Percentiles rank a stretch among this genome's conserved stretches.
Conservation (phyloP, 2,797 vertebrate genomes). For the Helarctos malayanus region DNA sequence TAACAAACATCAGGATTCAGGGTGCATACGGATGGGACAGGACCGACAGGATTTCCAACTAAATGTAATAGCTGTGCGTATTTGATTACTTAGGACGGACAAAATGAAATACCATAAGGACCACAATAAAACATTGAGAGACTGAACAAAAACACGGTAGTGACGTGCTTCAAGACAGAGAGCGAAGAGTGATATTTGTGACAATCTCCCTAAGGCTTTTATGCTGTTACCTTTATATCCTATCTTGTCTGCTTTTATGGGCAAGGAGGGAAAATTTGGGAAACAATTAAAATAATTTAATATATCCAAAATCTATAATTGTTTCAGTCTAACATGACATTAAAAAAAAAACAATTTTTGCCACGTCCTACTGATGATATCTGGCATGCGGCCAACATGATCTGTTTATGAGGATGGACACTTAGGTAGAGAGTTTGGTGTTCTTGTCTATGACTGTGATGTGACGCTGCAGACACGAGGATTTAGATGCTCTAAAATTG, state of each 20-base stretch:
- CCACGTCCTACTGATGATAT: constrained; percentile 88
- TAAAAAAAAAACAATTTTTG: constrained; percentile 85
- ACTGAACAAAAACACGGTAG: constrained; percentile 99
- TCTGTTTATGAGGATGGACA: constrained; percentile 88
- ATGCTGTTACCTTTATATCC: constrained; percentile 99
- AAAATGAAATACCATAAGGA: constrained; percentile 96
- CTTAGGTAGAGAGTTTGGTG: constrained; percentile 81
- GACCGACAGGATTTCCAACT: constrained; percentile 94
- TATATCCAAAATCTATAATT: constrained; percentile 91
- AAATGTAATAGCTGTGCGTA: constrained; percentile 93
- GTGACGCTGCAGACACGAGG: constrained; percentile 85
- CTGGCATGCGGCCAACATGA: constrained; percentile 92
- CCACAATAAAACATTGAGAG: constrained; percentile 96
- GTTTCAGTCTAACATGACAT: constrained; percentile 91
- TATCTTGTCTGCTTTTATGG: constrained; percentile 99
- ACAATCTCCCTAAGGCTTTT: constrained; percentile 99
- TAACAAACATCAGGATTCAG: constrained; percentile 97
- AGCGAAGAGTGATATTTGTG: constrained; percentile 96
- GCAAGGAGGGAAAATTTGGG: constrained; percentile 99
- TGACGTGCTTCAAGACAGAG: constrained; percentile 99
- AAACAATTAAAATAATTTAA: constrained; percentile 97
- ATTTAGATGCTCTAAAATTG: constrained; percentile 76
- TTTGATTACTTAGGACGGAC: constrained; percentile 95
- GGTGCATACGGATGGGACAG: constrained; percentile 97
- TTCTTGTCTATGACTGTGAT: constrained; percentile 83